These are phyloP conservation scores for Bathynomus jamesi DNA, from an alignment of 1,140 invertebrate species.

Conservation along the genomic window DNA sequence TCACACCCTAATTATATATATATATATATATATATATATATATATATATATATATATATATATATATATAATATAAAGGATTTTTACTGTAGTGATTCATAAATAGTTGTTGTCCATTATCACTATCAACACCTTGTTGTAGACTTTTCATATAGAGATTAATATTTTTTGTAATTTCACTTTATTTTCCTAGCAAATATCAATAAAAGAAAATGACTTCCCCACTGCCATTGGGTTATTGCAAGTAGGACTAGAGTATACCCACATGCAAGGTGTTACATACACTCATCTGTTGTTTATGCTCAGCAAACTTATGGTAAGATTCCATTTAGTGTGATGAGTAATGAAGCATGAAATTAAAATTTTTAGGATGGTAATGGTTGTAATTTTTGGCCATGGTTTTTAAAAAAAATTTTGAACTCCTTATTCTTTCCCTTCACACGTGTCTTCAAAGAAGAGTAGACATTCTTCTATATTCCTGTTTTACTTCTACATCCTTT, in stretches of 20 bases:
- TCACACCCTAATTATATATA: too few species aligned
- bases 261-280: constrained; percentile 79
- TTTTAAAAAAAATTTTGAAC: not conserved
- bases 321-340: too few species aligned
- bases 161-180: too few species aligned
- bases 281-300: constrained; percentile 90
- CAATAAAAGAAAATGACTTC: constrained; percentile 84
- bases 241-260: constrained; percentile 87
- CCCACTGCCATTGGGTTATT: constrained; percentile 77
- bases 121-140: too few species aligned
- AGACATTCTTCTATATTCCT: not conserved
- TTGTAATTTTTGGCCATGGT: not conserved
- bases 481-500: too few species aligned
- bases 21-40: constrained; percentile 18
- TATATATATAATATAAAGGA: constrained; percentile 24
- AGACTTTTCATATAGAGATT: too few species aligned
- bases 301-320: constrained; percentile 90
- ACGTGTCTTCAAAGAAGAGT: not conserved
- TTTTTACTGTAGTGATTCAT: too few species aligned
- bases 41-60: constrained; percentile 15
- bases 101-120: too few species aligned
- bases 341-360: too few species aligned
- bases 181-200: constrained; percentile 70
- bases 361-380: constrained; percentile 37
- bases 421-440: constrained; percentile 29